Percentiles rank a stretch among this genome's conserved stretches.
Evolutionary conservation across 2,888 invertebrate genomes (phyloP).

Genomic region (Pseudolycoriella hygida): DNA sequence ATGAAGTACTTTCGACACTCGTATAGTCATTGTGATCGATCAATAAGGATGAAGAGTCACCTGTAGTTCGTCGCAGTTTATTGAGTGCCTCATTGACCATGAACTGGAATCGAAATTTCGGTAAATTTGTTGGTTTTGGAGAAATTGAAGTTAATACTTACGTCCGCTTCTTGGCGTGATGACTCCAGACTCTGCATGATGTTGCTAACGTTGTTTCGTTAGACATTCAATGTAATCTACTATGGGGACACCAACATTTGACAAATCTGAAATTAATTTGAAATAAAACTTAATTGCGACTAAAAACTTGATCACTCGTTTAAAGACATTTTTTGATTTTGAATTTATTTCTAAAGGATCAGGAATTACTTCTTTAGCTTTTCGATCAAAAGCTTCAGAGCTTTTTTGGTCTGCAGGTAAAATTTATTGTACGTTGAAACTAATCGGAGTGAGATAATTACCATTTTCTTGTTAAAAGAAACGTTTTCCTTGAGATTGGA

Average conservation of each 20-base stretch:
- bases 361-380: no score
- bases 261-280: constrained; percentile 5
- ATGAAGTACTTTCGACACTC: neutral
- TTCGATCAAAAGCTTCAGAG: no score
- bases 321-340: no score
- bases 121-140: neutral
- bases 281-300: neutral
- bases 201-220: constrained; percentile 16
- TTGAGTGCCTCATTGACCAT: constrained; percentile 6
- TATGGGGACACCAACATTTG: constrained; percentile 7
- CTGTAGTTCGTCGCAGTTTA: neutral
- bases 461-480: no score
- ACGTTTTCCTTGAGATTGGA: no score
- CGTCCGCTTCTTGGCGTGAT: constrained; percentile 47
- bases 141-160: constrained; percentile 17
- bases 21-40: neutral
- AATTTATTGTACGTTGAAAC: no score
- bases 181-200: constrained; percentile 49
- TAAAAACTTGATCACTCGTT: no score
- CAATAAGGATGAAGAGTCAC: neutral
- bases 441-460: no score
- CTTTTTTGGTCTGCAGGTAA: no score
- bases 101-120: neutral
- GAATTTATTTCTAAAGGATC: no score
- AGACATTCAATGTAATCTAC: constrained; percentile 15